These are phyloP conservation scores for Anolis carolinensis DNA, from an alignment of 2,113 vertebrate genomes.

Conservation along the genomic window DNA sequence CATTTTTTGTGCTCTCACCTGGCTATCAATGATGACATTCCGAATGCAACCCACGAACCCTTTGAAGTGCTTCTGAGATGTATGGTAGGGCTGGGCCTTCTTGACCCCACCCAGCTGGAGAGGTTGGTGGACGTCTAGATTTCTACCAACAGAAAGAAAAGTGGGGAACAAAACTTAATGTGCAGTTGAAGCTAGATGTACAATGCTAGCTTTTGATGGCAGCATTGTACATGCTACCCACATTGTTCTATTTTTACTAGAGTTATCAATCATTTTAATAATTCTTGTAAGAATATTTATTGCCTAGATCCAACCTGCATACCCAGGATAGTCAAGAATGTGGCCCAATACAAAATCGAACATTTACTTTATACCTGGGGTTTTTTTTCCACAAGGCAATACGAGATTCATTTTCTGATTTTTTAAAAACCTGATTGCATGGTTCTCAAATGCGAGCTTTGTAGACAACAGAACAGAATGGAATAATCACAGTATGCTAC, in stretches of 20 bases:
- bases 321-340: too few relatives aligned
- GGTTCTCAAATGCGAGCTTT: too few relatives aligned
- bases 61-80: conserved; percentile 68
- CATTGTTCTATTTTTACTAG: not conserved
- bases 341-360: too few relatives aligned
- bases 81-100: conserved; percentile 61
- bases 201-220: not conserved
- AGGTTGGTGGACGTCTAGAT: conserved; percentile 83
- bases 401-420: too few relatives aligned
- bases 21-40: conserved; percentile 83
- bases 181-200: not conserved
- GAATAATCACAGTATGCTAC: too few relatives aligned
- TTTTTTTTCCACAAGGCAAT: too few relatives aligned
- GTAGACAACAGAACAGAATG: too few relatives aligned
- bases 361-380: too few relatives aligned
- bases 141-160: conserved; percentile 54
- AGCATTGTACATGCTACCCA: too few relatives aligned
- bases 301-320: too few relatives aligned
- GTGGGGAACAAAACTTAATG: not conserved
- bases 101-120: conserved; percentile 89
- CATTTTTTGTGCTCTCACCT: conserved; percentile 72
- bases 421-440: too few relatives aligned
- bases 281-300: not conserved
- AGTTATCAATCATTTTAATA: not conserved
- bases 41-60: conserved; percentile 86